phyloP scores from a whole-genome alignment of 92 coral and sea anemone species.

The Bergia sp. region DNA sequence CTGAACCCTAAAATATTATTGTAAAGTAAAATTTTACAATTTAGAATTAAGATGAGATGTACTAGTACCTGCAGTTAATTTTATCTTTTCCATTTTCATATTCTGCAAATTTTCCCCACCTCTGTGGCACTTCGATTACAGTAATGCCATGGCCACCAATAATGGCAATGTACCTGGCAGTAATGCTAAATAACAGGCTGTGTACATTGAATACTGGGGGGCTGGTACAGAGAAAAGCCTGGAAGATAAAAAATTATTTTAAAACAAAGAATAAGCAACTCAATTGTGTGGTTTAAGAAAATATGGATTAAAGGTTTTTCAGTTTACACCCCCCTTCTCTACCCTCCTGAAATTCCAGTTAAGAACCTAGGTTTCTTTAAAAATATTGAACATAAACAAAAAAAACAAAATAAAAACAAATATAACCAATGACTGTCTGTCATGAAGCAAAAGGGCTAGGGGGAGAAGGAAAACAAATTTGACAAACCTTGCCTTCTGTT shows the following conservation, averaged over 20 bases:
- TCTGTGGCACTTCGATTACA: conserved; percentile 88
- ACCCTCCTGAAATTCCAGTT: no score
- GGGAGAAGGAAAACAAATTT: no score
- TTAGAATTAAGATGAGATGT: not conserved
- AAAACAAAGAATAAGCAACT: not conserved
- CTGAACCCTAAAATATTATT: no score
- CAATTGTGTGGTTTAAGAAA: not conserved
- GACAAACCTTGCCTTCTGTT: no score
- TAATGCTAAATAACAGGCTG: conserved; percentile 75
- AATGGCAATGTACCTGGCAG: conserved; percentile 84
- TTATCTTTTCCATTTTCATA: conserved; percentile 84
- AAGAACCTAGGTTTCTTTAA: no score
- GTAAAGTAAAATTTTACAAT: no score
- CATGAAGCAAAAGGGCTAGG: no score
- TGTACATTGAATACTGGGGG: conserved; percentile 75
- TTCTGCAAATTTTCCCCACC: conserved; percentile 97
- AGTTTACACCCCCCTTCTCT: no score
- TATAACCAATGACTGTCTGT: no score
- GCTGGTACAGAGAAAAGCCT: conserved; percentile 81
- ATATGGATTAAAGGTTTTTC: no score
- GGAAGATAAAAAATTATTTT: not conserved
- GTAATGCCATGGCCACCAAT: conserved; percentile 83
- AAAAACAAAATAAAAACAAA: no score
- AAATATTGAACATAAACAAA: no score
- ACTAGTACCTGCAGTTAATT: conserved; percentile 82